Evolutionary conservation across 53 echinoderm and acorn worm genomes (phyloP).

Genomic region (Patiria pectinifera): DNA sequence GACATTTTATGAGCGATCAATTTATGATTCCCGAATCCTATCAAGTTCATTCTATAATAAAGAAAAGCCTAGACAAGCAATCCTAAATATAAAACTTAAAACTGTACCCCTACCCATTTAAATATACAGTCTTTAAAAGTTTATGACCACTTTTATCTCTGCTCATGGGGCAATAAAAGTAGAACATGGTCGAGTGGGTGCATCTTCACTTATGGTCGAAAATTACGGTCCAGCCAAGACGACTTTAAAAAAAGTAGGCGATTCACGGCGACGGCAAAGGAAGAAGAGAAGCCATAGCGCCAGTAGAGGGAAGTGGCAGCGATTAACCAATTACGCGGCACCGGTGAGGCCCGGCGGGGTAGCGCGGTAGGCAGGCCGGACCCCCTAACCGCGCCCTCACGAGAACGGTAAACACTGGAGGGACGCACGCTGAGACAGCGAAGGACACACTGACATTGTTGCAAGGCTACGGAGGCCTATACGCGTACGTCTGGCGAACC

Average conservation of each 20-base stretch:
- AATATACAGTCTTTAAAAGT: not conserved
- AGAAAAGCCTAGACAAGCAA: too few species aligned
- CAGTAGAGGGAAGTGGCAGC: not conserved
- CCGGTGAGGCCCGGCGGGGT: constrained; percentile 44
- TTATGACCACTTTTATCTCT: not conserved
- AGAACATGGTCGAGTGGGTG: not conserved
- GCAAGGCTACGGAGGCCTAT: not conserved
- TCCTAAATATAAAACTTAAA: too few species aligned
- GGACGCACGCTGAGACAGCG: constrained; percentile 19
- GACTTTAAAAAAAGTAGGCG: not conserved
- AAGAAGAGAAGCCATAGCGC: not conserved
- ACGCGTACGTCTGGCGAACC: not conserved
- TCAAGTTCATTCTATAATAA: too few species aligned
- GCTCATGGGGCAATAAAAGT: not conserved
- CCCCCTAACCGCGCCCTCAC: constrained; percentile 46
- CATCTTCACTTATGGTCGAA: not conserved
- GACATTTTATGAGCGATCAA: too few species aligned
- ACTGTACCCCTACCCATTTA: too few species aligned
- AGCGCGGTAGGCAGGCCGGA: constrained; percentile 24
- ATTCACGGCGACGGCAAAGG: not conserved
- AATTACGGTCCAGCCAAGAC: not conserved
- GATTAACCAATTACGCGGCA: constrained; percentile 58
- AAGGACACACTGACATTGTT: constrained; percentile 48
- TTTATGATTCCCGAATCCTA: too few species aligned
- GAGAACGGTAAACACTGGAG: constrained; percentile 56